Base-by-base conservation (phyloP, 2,797 vertebrate genomes). In the Taenioides sp. region DNA sequence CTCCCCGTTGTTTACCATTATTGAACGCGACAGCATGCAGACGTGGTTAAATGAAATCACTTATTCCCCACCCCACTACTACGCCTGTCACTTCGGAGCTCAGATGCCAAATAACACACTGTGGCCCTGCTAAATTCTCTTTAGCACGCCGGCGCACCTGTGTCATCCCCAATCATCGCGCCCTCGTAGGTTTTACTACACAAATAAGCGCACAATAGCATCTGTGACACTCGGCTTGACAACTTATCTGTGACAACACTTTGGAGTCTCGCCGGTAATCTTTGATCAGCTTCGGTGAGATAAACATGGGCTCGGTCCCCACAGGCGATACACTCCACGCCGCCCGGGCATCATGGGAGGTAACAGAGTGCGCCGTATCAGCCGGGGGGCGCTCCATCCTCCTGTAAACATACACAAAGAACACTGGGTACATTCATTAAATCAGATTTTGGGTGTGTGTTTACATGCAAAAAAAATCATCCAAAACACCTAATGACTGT, bases 221-320 rank as follows among this genome's bases (percentile, higher is more conserved):
- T 83, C 84, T 62, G 88, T 80, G 87, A 67, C 61, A 11, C 78
- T 23, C 80, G 83, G 79, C 20, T 43, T 89, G 88, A 89, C 86
- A 81, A 86, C 78, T 87, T 89, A 86, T 89, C 86, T 85, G 82
- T 57, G 86, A 86, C 87, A 86, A 86, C 86, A 65, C 25, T 81
- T 85, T 82, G 76, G 18, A 54, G 77, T 85, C 84, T 87, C 86
- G 54, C 73, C 69, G 65, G 81, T 88, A 89, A 90, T 90, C 89
- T 90, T 80, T 87, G 90, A 92, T 92, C 91, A 89, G 85, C 73
- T 86, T 89, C 74, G 80, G 75, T 78, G 87, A 87, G 89, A 92
- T 92, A 90, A 91, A 92, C 89, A 89, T 58, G 78, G 88, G 87
- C 83, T 84, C 75, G 78, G 87, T 79, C 91, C 89, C 89, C 89